phyloP scores from a whole-genome alignment of 2,113 vertebrate species.

The Ageneiosus marmoratus region DNA sequence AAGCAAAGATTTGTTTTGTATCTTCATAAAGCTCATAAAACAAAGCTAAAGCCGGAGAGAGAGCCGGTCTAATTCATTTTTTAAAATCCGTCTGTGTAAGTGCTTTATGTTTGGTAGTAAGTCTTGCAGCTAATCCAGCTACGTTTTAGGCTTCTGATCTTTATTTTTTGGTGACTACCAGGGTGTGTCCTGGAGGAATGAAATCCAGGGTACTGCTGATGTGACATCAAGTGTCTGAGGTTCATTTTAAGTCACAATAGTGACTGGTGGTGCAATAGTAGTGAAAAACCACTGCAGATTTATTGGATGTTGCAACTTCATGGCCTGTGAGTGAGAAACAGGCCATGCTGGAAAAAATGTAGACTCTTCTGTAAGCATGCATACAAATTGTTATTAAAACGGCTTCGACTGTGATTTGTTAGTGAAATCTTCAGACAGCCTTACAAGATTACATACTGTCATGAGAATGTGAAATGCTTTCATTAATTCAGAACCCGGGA shows the following conservation, averaged over 20 bases:
- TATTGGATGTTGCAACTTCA: background rate
- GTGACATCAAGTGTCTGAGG: background rate
- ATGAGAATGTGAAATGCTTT: background rate
- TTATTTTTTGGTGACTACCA: background rate
- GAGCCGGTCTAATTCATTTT: background rate
- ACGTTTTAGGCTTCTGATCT: background rate
- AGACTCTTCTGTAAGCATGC: background rate
- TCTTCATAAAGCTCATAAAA: background rate
- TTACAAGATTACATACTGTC: background rate
- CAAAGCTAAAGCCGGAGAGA: background rate
- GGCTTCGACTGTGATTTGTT: background rate
- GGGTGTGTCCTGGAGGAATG: background rate
- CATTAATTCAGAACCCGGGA: background rate
- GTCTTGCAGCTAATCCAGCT: background rate
- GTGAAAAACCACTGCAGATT: background rate
- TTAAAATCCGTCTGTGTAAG: background rate
- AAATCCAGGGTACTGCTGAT: background rate
- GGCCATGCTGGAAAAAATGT: background rate
- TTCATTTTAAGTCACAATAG: background rate
- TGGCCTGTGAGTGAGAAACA: background rate
- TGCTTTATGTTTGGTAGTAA: background rate
- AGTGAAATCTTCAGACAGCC: background rate
- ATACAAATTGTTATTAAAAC: slow-evolving; percentile 8
- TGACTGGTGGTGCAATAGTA: background rate
- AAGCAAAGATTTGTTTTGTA: background rate